Percentiles rank a stretch among this genome's conserved stretches.
Conservation (phyloP, 2,113 vertebrate species). For the Nestor notabilis region DNA sequence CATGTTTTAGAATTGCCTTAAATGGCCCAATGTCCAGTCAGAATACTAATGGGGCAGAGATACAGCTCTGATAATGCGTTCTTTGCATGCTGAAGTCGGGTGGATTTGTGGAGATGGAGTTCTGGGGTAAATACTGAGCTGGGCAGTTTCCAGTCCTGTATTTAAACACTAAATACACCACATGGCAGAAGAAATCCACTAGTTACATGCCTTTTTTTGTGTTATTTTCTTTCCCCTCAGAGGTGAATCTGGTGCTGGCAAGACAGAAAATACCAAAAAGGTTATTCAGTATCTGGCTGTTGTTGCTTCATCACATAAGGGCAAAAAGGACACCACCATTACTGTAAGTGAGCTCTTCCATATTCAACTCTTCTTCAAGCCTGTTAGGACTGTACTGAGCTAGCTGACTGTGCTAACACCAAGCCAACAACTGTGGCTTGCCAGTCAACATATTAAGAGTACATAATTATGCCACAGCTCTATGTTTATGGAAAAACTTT, state of each 20-base stretch:
- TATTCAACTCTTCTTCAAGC: not conserved
- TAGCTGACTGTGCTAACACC: not conserved
- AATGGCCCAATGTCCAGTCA: not conserved
- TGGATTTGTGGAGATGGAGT: not conserved
- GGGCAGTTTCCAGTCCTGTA: not conserved
- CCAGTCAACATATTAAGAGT: not conserved
- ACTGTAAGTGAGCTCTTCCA: conserved; percentile 76
- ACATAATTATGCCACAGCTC: not conserved
- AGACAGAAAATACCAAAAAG: conserved; percentile 97
- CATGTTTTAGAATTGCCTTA: conserved; percentile 25
- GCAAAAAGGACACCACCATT: conserved; percentile 92
- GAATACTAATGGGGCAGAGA: not conserved
- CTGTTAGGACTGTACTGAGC: not conserved
- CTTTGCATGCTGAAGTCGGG: not conserved
- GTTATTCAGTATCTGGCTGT: conserved; percentile 97
- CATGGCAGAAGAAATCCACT: not conserved
- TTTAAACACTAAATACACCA: not conserved
- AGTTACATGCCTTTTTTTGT: not conserved
- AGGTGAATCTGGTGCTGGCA: conserved; percentile 94
- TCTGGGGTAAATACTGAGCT: not conserved
- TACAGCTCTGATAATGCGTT: not conserved
- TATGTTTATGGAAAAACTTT: conserved; percentile 33
- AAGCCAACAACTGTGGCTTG: not conserved
- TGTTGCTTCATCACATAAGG: conserved; percentile 94
- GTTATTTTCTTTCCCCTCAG: conserved; percentile 67